Conservation (phyloP, 2,888 invertebrate genomes). For the Trichopoda pennipes region DNA sequence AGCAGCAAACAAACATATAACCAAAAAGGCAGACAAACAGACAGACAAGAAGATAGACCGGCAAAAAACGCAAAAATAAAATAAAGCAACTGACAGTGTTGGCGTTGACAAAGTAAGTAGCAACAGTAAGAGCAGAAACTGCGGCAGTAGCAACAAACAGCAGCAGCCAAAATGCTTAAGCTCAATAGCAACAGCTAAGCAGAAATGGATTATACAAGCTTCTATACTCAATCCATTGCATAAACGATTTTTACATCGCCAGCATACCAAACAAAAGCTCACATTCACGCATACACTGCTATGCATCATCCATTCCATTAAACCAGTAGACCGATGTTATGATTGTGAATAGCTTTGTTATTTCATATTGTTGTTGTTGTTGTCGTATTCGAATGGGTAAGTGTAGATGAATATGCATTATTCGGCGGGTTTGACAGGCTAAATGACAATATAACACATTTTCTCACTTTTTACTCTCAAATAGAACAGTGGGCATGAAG, state of each 20-base stretch:
- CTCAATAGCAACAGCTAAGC: constrained; percentile 66
- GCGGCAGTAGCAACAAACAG: constrained; percentile 48
- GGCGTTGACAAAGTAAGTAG: constrained; percentile 9
- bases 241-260: constrained; percentile 23
- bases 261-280: constrained; percentile 42
- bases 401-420: constrained; percentile 50
- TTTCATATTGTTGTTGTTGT: constrained; percentile 11
- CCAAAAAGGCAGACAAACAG: constrained; percentile 23
- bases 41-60: constrained; percentile 25
- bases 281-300: constrained; percentile 14
- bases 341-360: constrained; percentile 44
- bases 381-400: constrained; percentile 61
- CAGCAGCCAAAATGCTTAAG: constrained; percentile 65
- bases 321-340: constrained; percentile 48
- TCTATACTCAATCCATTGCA: constrained; percentile 66
- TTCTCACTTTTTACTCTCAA: neutral
- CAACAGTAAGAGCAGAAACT: neutral
- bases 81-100: constrained; percentile 24
- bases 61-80: constrained; percentile 23
- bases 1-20: neutral
- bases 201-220: constrained; percentile 66
- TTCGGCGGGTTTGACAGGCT: constrained; percentile 45
- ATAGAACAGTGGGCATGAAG: constrained; percentile 1
- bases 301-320: constrained; percentile 15
- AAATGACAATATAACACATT: constrained; percentile 32